Base-by-base conservation (phyloP, 1,140 invertebrate species). In the Tyrophagus putrescentiae region DNA sequence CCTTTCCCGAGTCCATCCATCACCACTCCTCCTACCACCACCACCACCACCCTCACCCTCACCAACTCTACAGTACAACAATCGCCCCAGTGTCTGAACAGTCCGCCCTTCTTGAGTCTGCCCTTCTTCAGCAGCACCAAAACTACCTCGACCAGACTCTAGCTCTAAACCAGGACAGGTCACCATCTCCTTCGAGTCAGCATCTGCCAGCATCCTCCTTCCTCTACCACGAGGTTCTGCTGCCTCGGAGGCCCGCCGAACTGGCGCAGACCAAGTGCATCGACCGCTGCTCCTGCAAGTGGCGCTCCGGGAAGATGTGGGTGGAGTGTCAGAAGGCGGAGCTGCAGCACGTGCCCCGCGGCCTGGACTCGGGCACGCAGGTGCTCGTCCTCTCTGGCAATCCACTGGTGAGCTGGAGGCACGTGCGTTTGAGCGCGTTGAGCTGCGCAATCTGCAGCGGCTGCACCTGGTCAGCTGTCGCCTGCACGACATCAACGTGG, bases 261-360 rank as follows among this genome's bases (percentile, higher is more conserved):
- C 27, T 54, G 3, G 7, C 57, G 4, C 41, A 44, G 6, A 60
- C 28, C 9, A 56, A 67, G 54, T 92, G 87, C 70, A 86, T 87
- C 0, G 70, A 72, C 1, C 76, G 78, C 39, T 92, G 89, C 70
- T 75, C 78, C 16, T 92, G 89, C 75, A 90, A 87, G 68, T 92
- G 88, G 88, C 91, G 88, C 71, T 81, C 82, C 66, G 89, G 88
- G 1, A 92, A 92, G 69, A 82, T 88, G 68, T 85, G 84, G 61
- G 87, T 88, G 2, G 87, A 90, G 73, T 93, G 88, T 72, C 78
- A 81, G 59, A 81, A 87, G 71, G 80, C 84, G 18, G 80, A 78
- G 31, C 77, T 92, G 48, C 85, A 84, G 63, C 81, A 79, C 36
- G 82, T 93, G 60, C 89, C 88, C 1, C 80, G 83, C 60, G 80